Percentiles rank a stretch among this genome's conserved stretches.
Evolutionary conservation across 2,113 vertebrate genomes (phyloP).

Genomic region (Sinosuthora webbiana): DNA sequence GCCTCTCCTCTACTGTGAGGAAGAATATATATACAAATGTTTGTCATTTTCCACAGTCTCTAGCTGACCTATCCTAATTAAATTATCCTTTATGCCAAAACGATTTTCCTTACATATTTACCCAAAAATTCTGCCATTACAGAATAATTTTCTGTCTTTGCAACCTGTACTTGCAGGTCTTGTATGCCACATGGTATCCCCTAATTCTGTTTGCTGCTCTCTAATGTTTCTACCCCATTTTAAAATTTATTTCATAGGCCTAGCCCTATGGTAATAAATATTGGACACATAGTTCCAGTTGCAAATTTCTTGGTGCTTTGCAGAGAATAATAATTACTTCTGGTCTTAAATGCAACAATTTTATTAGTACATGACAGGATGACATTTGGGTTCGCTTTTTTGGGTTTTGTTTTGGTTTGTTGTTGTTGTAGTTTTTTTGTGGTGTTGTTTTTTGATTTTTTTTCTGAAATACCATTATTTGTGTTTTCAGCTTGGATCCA

Average conservation of each 20-base stretch:
- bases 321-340: neutral
- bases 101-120: neutral
- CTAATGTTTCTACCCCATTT: neutral
- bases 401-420: too few species aligned
- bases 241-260: neutral
- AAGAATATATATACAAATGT: neutral
- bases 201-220: neutral
- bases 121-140: neutral
- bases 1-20: neutral
- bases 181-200: neutral
- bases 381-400: neutral
- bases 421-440: neutral
- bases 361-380: neutral
- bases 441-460: fast-evolving
- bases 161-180: neutral
- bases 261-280: neutral
- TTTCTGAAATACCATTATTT: neutral
- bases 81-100: neutral
- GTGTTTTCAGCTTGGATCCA: neutral
- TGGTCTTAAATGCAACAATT: neutral
- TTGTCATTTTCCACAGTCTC: neutral
- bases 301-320: neutral
- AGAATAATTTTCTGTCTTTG: neutral
- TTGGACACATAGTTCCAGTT: neutral
- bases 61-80: neutral